Evolutionary conservation across 2,888 invertebrate species (phyloP), one percentile per base, ranked within the genome.

Genomic region (Parascotia fuliginaria): DNA sequence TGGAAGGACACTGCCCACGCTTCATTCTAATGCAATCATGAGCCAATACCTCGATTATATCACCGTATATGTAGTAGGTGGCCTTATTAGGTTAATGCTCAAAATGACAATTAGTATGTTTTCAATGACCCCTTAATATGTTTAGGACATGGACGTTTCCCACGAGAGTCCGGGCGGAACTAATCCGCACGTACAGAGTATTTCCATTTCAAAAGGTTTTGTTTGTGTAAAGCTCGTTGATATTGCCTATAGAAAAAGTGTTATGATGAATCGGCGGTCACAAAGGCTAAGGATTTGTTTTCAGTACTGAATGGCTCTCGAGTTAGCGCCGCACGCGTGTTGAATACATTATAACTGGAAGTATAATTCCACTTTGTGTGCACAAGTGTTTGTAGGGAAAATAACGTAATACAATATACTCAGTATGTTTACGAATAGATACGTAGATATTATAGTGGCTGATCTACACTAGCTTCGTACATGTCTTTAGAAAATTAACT

Each of bases 21-120:
- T 53, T 67, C 63, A 66, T 67, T 70, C 68, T 68, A 75, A 75
- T 75, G 67, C 82, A 78, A 72, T 79, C 78, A 76, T 85, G 83
- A 85, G 78, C 82, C 83, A 83, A 83, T 80, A 80, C 77, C 62
- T 61, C 77, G 86, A 86, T 89, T 90, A 89, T 89, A 89, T 89
- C 89, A 89, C 85, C 86, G 82, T 77, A 81, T 80, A 85, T 85
- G 90, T 90, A n/a, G n/a, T n/a, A 89, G 89, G 90, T 86, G 87
- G 88, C 90, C 89, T 82, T 90, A 90, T 89, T 89, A 90, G 89
- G 89, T 87, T 88, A 89, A 90, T 89, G 87, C 84, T 84, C 75
- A 79, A 83, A 85, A 82, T 78, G 41, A 65, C 58, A 69, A 64
- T 67, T 68, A 66, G 59, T 63, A 55, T 47, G 39, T 57, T 63